Conservation (phyloP, 2,113 vertebrate genomes). For the Hemiscyllium ocellatum region DNA sequence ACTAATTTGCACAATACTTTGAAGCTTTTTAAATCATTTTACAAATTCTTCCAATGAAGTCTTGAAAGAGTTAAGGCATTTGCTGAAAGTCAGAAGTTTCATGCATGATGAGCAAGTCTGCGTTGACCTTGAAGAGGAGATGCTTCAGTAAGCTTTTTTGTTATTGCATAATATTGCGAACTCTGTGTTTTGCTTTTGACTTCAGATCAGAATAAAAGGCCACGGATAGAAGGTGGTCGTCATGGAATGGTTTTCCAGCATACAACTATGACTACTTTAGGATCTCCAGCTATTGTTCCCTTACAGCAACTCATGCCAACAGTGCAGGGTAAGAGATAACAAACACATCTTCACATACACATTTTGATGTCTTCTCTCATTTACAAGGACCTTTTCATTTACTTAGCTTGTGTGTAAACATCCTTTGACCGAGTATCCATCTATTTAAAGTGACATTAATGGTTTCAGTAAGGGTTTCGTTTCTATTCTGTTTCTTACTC, state of each 20-base stretch:
- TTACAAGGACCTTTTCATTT: not conserved
- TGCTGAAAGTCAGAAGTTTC: not conserved
- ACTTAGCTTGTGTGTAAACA: not conserved
- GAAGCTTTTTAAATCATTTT: not conserved
- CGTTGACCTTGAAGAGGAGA: not conserved
- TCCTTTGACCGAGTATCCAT: not conserved
- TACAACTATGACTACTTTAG: constrained; percentile 82
- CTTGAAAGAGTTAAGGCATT: not conserved
- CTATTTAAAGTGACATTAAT: not conserved
- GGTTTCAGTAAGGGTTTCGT: not conserved
- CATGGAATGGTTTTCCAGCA: constrained; percentile 99
- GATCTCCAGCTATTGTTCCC: constrained; percentile 89
- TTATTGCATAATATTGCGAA: constrained; percentile 53
- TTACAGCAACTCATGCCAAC: constrained; percentile 99
- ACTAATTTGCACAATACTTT: not conserved
- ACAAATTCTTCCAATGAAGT: not conserved
- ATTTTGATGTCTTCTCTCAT: constrained; percentile 31
- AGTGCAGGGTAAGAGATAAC: constrained; percentile 88
- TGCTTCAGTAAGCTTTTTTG: constrained; percentile 11
- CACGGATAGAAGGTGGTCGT: constrained; percentile 96
- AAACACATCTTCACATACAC: constrained; percentile 21
- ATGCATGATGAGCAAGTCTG: constrained; percentile 18
- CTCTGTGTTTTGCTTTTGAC: constrained; percentile 77
- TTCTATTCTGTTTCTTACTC: not conserved
- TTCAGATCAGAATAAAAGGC: constrained; percentile 99